These are phyloP conservation scores for Sebastes fasciatus DNA, from an alignment of 2,113 vertebrate species.

Conservation along the genomic window DNA sequence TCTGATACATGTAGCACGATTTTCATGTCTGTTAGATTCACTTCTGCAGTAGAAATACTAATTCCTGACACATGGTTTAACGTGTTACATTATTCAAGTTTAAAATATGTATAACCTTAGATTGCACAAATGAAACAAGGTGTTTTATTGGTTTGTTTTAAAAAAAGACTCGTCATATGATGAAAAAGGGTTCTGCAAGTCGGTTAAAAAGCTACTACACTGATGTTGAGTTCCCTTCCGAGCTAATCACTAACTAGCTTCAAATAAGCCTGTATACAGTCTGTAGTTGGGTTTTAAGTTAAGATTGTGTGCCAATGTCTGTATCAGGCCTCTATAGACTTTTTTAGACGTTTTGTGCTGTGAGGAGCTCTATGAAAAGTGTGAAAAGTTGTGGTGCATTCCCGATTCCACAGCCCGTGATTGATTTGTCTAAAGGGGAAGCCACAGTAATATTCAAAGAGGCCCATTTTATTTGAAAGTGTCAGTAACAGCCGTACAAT, in stretches of 20 bases:
- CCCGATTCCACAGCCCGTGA: not conserved
- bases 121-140: not conserved
- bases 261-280: not conserved
- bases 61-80: not conserved
- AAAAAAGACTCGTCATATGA: not conserved
- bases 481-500: not conserved
- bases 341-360: not conserved
- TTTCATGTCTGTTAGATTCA: not conserved
- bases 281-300: not conserved
- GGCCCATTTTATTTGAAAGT: not conserved
- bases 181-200: not conserved
- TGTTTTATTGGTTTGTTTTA: not conserved
- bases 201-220: not conserved
- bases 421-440: not conserved
- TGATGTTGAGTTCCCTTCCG: not conserved
- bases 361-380: not conserved
- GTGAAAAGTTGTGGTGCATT: not conserved
- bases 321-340: not conserved
- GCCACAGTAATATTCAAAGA: not conserved
- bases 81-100: not conserved
- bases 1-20: conserved; percentile 2
- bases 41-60: not conserved
- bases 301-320: not conserved
- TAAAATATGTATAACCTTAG: not conserved
- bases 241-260: not conserved